phyloP scores from a whole-genome alignment of 2,888 invertebrate species.

The Orthosia incerta region DNA sequence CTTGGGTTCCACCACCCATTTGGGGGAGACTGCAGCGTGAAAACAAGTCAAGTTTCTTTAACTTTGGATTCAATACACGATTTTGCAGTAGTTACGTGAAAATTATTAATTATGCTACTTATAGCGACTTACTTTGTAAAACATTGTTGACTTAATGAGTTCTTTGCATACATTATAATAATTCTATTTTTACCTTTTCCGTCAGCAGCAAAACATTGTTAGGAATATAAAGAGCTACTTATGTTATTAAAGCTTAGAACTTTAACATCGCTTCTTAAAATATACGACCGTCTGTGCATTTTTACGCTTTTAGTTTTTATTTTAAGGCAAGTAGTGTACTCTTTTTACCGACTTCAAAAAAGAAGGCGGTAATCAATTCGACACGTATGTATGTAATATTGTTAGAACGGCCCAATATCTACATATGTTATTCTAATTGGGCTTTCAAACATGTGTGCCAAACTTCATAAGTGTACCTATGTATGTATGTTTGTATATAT shows the following conservation, averaged over 20 bases:
- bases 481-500: too few species aligned
- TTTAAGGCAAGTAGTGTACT: neutral
- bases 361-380: too few species aligned
- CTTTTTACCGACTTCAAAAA: neutral
- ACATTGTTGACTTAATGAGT: slow-evolving; percentile 30
- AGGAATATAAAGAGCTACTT: slow-evolving; percentile 51
- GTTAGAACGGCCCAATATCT: too few species aligned
- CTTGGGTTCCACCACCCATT: slow-evolving; percentile 94
- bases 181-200: slow-evolving; percentile 58
- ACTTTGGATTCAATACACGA: slow-evolving; percentile 18
- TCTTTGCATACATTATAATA: slow-evolving; percentile 41
- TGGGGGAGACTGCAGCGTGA: slow-evolving; percentile 93
- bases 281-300: neutral
- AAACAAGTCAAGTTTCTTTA: slow-evolving; percentile 55
- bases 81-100: neutral
- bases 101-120: slow-evolving; percentile 23
- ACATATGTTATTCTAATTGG: too few species aligned
- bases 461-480: too few species aligned
- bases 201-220: slow-evolving; percentile 57
- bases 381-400: too few species aligned
- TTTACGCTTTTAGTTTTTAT: slow-evolving; percentile 12
- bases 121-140: slow-evolving; percentile 14
- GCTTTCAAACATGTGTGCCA: too few species aligned
- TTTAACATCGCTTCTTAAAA: slow-evolving; percentile 15
- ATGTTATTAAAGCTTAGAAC: slow-evolving; percentile 29